Evolutionary conservation across 2,113 vertebrate species (phyloP).

Genomic region (Rafetus swinhoei): DNA sequence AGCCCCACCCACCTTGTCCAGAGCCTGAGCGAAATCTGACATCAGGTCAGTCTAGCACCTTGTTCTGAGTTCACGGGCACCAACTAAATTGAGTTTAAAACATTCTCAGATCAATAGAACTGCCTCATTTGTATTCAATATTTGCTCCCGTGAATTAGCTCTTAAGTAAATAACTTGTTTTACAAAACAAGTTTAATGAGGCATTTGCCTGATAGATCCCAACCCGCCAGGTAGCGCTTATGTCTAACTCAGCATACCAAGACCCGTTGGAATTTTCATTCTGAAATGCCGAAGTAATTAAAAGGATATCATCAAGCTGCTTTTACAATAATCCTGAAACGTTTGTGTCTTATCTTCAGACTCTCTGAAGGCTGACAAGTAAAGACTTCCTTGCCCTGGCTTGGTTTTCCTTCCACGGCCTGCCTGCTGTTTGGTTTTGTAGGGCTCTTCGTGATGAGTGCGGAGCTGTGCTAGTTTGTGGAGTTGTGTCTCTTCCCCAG

Average conservation of each 20-base stretch:
- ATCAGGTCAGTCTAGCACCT: background rate
- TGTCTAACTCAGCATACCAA: background rate
- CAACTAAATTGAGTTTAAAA: background rate
- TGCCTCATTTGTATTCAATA: background rate
- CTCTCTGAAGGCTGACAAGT: background rate
- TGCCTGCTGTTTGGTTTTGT: background rate
- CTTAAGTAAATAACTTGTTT: background rate
- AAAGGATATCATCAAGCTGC: background rate
- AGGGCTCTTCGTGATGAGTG: background rate
- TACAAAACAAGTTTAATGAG: background rate
- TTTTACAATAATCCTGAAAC: background rate
- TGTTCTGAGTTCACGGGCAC: too few species aligned
- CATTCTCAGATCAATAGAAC: background rate
- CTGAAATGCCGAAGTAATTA: background rate
- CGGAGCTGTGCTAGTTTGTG: background rate
- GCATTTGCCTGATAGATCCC: background rate
- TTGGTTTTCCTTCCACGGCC: background rate
- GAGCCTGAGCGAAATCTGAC: too few species aligned
- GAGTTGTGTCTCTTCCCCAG: background rate
- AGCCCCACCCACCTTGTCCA: too few species aligned
- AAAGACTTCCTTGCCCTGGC: background rate
- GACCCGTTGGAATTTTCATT: background rate
- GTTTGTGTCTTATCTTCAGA: background rate
- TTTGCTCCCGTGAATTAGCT: background rate
- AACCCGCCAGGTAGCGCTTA: background rate